These are phyloP conservation scores for Lanistes nyassanus DNA, from an alignment of 1,140 invertebrate species.

Conservation along the genomic window DNA sequence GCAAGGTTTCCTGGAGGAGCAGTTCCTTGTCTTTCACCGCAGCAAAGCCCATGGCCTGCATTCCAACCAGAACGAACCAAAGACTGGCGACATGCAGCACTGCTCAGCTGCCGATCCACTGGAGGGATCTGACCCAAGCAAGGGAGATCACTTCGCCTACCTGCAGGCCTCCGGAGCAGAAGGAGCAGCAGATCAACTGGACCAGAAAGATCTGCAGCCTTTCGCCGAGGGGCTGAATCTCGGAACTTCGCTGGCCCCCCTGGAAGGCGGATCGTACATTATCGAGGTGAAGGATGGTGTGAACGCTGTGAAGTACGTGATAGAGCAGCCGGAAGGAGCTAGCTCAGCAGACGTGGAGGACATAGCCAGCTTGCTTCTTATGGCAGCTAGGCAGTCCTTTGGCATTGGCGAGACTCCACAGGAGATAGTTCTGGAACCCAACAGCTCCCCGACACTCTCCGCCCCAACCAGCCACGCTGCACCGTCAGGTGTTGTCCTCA, in stretches of 20 bases:
- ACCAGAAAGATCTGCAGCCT: background rate
- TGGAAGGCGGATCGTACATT: slow-evolving; percentile 15
- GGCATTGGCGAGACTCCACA: background rate
- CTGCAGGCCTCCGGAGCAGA: background rate
- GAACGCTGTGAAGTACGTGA: slow-evolving; percentile 41
- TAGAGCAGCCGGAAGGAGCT: slow-evolving; percentile 28
- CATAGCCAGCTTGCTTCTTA: slow-evolving; percentile 42
- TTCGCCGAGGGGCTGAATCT: background rate
- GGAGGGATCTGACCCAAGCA: background rate
- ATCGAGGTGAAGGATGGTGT: slow-evolving; percentile 37
- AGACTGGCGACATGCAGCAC: background rate
- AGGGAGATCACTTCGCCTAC: background rate
- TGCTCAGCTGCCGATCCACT: background rate
- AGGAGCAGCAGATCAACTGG: background rate
- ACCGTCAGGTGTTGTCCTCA: background rate
- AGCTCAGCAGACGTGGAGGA: slow-evolving; percentile 33
- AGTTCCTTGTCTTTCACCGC: slow-evolving; percentile 42
- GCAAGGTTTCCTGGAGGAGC: slow-evolving; percentile 50
- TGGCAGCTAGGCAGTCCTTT: slow-evolving; percentile 31
- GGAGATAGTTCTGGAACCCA: background rate
- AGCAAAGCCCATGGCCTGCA: slow-evolving; percentile 39
- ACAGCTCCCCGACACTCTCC: background rate
- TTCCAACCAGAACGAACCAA: background rate
- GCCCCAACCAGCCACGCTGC: background rate
- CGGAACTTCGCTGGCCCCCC: background rate